Conservation (phyloP, 2,113 vertebrate genomes). For the Gallinago jamesoni region DNA sequence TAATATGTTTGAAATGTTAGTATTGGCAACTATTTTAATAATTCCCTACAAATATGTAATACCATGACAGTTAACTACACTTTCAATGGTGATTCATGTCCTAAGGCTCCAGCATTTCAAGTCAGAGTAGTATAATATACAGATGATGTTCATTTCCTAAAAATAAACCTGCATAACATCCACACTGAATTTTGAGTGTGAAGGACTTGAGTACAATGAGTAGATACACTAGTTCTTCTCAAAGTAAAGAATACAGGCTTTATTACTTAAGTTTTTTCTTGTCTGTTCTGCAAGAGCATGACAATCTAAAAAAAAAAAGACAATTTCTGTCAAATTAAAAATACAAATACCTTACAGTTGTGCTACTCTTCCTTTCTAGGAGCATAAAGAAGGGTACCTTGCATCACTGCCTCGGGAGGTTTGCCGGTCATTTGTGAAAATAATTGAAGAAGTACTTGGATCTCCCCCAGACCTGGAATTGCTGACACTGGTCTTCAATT, state of each 20-base stretch:
- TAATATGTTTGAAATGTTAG: background rate
- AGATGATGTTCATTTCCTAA: background rate
- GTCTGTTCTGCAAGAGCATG: background rate
- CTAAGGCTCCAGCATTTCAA: background rate
- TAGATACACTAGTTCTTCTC: background rate
- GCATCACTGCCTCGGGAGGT: constrained; percentile 88
- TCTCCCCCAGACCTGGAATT: constrained; percentile 95
- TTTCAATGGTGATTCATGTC: background rate
- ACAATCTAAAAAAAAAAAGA: background rate
- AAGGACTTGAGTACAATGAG: background rate
- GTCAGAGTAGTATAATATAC: background rate
- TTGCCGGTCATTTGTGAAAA: constrained; percentile 95
- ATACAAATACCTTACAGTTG: background rate
- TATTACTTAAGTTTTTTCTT: background rate
- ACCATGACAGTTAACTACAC: background rate
- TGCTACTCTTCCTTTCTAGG: constrained; percentile 73
- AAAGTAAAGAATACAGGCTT: background rate
- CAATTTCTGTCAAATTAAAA: background rate
- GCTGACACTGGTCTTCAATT: constrained; percentile 90
- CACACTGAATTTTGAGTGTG: background rate
- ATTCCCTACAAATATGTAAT: background rate
- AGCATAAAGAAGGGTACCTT: constrained; percentile 91
- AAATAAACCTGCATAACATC: background rate
- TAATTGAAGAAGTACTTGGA: constrained; percentile 97
- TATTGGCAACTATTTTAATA: background rate